Percentiles rank a stretch among this genome's conserved stretches.
Evolutionary conservation across 2,113 vertebrate species (phyloP).

Genomic region (Syrmaticus mikado): DNA sequence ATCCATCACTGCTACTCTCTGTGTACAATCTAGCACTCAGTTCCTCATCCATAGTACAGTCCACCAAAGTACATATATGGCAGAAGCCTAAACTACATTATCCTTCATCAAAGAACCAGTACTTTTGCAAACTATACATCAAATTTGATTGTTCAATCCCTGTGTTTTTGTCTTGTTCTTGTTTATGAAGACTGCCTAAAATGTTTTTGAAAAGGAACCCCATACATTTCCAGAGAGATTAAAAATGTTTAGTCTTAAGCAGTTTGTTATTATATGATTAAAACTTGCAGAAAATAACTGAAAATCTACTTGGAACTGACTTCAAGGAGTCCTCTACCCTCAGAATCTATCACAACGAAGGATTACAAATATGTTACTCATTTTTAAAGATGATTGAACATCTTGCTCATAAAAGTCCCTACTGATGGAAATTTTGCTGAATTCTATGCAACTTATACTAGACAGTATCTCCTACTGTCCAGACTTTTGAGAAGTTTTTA

Average conservation of each 20-base stretch:
- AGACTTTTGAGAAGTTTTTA: neutral
- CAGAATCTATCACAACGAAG: neutral
- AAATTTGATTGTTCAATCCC: neutral
- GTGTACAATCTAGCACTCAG: too few relatives aligned
- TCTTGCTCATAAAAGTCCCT: neutral
- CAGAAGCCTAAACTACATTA: neutral
- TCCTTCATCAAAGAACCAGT: neutral
- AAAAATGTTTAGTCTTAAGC: neutral
- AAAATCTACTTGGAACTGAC: neutral
- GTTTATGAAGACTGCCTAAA: neutral
- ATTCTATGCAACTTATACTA: neutral
- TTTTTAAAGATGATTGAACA: neutral
- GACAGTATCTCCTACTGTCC: neutral
- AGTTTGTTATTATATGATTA: neutral
- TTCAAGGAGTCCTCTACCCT: neutral
- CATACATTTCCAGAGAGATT: neutral
- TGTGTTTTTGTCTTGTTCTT: neutral
- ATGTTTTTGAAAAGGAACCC: neutral
- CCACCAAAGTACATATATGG: neutral
- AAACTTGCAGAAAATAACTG: neutral
- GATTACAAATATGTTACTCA: neutral
- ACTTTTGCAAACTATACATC: neutral
- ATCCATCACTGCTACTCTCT: too few relatives aligned
- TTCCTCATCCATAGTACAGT: too few relatives aligned
- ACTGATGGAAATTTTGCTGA: neutral